Percentiles rank a stretch among this genome's conserved stretches.
Evolutionary conservation across 2,888 invertebrate genomes (phyloP).

Genomic region (Rhopalosiphum nymphaeae): DNA sequence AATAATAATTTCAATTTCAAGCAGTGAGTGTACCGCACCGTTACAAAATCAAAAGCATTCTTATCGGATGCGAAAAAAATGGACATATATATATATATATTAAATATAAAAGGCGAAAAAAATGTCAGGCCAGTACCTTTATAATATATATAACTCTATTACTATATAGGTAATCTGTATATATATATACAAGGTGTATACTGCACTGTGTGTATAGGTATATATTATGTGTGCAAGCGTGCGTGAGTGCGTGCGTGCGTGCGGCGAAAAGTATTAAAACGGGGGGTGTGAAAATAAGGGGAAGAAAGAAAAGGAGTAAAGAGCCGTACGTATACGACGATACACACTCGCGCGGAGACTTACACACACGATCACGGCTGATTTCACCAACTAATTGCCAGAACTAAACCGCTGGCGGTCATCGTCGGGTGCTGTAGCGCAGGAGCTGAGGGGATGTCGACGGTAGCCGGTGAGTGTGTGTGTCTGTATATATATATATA

Average conservation of each 20-base stretch:
- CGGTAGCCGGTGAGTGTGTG: background rate
- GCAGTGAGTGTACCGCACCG: background rate
- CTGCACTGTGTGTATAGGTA: background rate
- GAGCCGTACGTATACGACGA: slow-evolving; percentile 22
- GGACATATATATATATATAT: background rate
- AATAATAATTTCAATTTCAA: background rate
- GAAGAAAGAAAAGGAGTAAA: slow-evolving; percentile 55
- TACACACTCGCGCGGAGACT: background rate
- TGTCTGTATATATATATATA: background rate
- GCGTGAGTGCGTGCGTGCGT: background rate
- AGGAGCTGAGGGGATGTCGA: background rate
- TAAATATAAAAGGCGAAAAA: background rate
- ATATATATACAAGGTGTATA: background rate
- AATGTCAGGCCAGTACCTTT: background rate
- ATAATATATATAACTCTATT: too few relatives aligned
- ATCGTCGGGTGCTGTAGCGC: background rate
- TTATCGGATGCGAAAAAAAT: background rate
- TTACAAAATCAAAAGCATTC: background rate
- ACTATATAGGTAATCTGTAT: too few relatives aligned
- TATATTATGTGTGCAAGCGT: background rate
- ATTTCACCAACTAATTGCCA: slow-evolving; percentile 63
- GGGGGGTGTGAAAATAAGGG: slow-evolving; percentile 49
- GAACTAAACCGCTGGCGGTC: slow-evolving; percentile 50
- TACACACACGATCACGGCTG: slow-evolving; percentile 61
- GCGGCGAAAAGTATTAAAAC: slow-evolving; percentile 38